A percentile compares a stretch with the other conserved stretches of the same genome.
Conservation (phyloP, 2,797 vertebrate species). For the Enteromius treurensis region DNA sequence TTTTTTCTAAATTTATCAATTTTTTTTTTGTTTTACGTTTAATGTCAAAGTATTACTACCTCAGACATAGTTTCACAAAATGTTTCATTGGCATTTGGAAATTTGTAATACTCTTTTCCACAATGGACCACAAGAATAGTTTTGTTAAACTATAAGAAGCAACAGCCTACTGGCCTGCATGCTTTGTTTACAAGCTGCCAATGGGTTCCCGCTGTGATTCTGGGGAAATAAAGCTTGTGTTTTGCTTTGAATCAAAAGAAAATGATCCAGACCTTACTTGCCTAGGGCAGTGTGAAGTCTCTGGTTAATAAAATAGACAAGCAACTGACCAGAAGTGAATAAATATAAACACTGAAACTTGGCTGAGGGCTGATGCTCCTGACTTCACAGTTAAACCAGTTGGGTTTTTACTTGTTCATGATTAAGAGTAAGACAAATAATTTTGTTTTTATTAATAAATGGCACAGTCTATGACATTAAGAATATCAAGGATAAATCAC, state of each 20-base stretch:
- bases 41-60: background rate
- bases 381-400: background rate
- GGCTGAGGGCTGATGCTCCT: background rate
- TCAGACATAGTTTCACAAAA: background rate
- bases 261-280: constrained; percentile 24
- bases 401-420: constrained; percentile 4
- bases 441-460: background rate
- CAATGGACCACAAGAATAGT: background rate
- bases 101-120: background rate
- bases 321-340: constrained; percentile 7
- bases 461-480: background rate
- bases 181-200: constrained; percentile 7
- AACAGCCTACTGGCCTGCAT: background rate
- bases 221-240: background rate
- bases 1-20: background rate
- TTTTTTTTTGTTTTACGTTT: background rate
- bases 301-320: constrained; percentile 28
- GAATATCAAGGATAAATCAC: background rate
- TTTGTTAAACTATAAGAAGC: background rate
- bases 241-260: constrained; percentile 27
- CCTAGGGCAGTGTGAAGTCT: constrained; percentile 19
- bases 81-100: background rate
- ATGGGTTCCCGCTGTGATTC: background rate
- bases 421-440: background rate
- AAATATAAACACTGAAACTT: constrained; percentile 24